Base-by-base conservation (phyloP, 2,888 invertebrate genomes). In the Hipparchia sbordonii region DNA sequence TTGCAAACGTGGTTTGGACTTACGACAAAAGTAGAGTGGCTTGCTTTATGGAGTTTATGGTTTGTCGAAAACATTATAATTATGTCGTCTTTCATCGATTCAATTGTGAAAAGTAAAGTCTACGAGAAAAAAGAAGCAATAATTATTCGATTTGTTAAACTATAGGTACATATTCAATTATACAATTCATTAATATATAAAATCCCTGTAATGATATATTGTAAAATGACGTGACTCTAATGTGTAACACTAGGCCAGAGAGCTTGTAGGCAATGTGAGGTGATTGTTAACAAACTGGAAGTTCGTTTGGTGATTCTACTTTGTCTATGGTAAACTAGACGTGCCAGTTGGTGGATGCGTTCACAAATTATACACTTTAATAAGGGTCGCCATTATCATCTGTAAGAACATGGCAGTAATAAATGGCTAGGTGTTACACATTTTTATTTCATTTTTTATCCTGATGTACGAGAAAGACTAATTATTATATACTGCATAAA, bases 151-250 rank as follows among this genome's bases (percentile, higher is more conserved):
- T 88, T 85, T 86, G 89, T 87, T 89, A 89, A 90, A 91, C 87
- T 90, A 90, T 85, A 84, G 79, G 88, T 90, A 91, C 87, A 89
- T 86, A 90, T 90, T 88, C 85, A 89, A 87, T 89, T 86, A 90
- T 89, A 89, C 87, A 90, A 89, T 89, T 89, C 84, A 85, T 92
- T 91, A 87, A 90, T 90, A 92, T 92, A 92, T 92, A 92, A 93
- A 93, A 93, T 93, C 93, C 93, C 93, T 93, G 93, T 93, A 93
- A 92, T 90, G 89, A 92, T 88, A 92, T 93, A 93, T 92, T 93
- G 92, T 92, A 87, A 89, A 87, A 80, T 91, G 91, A 89, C 85
- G 90, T 88, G 90, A 89, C 88, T 84, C 87, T 88, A 87, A 79
- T 83, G 81, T 80, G 81, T 80, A 76, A 72, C 4, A 8, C 10